Evolutionary conservation across 1,140 invertebrate species (phyloP).

Genomic region (Oedothorax gibbosus): DNA sequence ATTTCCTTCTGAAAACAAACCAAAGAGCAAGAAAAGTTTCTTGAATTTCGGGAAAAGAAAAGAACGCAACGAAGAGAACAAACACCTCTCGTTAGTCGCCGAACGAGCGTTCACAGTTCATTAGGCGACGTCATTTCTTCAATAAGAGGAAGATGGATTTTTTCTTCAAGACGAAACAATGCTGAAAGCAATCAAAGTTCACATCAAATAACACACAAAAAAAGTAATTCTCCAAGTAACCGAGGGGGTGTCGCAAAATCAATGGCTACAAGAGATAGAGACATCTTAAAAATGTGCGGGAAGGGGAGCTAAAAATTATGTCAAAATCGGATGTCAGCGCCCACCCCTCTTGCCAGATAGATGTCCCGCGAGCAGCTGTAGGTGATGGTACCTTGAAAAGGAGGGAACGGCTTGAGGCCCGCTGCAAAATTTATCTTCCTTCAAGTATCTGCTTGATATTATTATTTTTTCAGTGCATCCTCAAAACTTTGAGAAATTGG

Average conservation of each 20-base stretch:
- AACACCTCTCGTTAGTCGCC: background rate
- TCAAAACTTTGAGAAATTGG: background rate
- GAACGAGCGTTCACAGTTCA: slow-evolving; percentile 34
- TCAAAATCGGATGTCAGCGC: slow-evolving; percentile 50
- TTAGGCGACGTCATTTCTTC: slow-evolving; percentile 35
- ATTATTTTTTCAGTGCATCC: slow-evolving; percentile 4
- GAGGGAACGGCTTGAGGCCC: slow-evolving; percentile 26
- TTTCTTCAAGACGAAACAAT: no score
- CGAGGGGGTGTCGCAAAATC: slow-evolving; percentile 4
- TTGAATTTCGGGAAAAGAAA: background rate
- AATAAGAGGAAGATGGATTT: background rate
- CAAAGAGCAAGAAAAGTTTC: no score
- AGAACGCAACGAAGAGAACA: background rate
- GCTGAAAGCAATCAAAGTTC: no score
- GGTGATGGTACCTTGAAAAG: slow-evolving; percentile 50
- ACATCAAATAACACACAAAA: background rate
- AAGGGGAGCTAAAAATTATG: slow-evolving; percentile 47
- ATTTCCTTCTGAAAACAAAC: no score
- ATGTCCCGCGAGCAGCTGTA: slow-evolving; percentile 46
- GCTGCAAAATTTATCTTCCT: slow-evolving; percentile 41
- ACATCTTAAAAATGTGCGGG: background rate
- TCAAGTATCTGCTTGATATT: background rate
- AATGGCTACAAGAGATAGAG: slow-evolving; percentile 32
- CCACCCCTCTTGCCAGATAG: slow-evolving; percentile 28
- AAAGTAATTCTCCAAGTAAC: background rate